Evolutionary conservation across 1,140 invertebrate species (phyloP), one percentile per base, ranked within the genome.

Genomic region (Ceratitis capitata): DNA sequence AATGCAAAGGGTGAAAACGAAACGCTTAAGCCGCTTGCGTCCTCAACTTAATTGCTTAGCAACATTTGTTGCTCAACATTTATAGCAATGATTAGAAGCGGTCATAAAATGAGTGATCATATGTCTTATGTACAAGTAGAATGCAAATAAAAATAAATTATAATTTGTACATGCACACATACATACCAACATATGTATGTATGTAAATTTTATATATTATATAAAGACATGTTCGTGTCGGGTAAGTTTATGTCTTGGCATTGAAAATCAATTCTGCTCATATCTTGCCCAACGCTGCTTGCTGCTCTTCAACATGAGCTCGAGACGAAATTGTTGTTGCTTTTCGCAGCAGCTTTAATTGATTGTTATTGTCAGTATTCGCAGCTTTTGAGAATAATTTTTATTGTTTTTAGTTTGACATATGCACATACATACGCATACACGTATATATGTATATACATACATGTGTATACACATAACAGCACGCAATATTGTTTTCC

Each of bases 251-350:
- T 78, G n/a, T 26, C 69, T 78, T 78, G 69, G 69, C 69, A 78
- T 78, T 78, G 69, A 78, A 78, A 78, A 45, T 78, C n/a, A 78
- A 78, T 78, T 78, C 69, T 45, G 69, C 69, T 78, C 42, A 78
- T 32, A 45, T 78, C 39, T 78, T 39, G n/a, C 26, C n/a, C 51
- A 56, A 56, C 9, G n/a, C n/a, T n/a, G n/a, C n/a, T n/a, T 26
- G 56, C 23, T 61, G 19, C 39, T 45, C 69, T 23, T 47, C 69
- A 47, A 42, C 35, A 45, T 23, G 7, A 42, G 42, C 35, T 1
- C 10, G 19, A 23, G 39, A 3, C 64, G 29, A 23, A 14, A 23
- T 45, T 45, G 19, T 64, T 35, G 29, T 42, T 78, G 69, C 42
- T 45, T 10, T 78, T 78, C 69, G n/a, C 7, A 45, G 39, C 42